Evolutionary conservation across 2,113 vertebrate genomes (phyloP), one percentile per base, ranked within the genome.

Genomic region (Caranx melampygus): DNA sequence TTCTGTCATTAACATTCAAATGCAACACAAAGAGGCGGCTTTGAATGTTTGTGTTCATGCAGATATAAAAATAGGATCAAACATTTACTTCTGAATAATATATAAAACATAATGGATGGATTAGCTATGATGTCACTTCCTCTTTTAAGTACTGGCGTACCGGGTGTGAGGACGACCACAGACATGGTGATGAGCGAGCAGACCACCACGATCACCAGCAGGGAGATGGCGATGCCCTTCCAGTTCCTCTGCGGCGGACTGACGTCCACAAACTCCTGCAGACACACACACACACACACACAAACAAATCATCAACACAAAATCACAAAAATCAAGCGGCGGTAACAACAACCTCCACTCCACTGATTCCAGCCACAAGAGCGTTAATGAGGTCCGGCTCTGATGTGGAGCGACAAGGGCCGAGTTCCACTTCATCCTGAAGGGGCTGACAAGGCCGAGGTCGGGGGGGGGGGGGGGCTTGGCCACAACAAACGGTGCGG

Each of bases 151-250:
- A 5, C n/a, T 11, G 6, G 34, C 52, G 3, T 96, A 97, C 97
- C 94, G 84, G 96, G 96, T 5, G 96, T 97, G 93, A 97, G 95
- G 88, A 98, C 95, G 81, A 98, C 96, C 87, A 97, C 96, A 7
- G 96, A 97, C 95, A 97, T 95, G 60, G 95, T 96, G 95, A 98
- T 98, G 93, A 98, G 95, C 11, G 97, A 97, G 93, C 97, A 97
- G 72, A 98, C 96, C 81, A 94, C 96, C 92, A 97, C 92, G 82
- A 98, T 98, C 89, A 98, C 97, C 94, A 98, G 94, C 92, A 98
- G 94, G 37, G 97, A 97, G 92, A 98, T 98, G 78, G 96, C 96
- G 79, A 98, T 97, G 87, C 97, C 97, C 81, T 97, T 98, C 96
- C 96, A 98, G 95, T 98, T 98, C 94, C 96, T 97, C 94, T 97